Base-by-base conservation (phyloP, 53 echinoderm and acorn worm species). In the Mesocentrotus franciscanus region DNA sequence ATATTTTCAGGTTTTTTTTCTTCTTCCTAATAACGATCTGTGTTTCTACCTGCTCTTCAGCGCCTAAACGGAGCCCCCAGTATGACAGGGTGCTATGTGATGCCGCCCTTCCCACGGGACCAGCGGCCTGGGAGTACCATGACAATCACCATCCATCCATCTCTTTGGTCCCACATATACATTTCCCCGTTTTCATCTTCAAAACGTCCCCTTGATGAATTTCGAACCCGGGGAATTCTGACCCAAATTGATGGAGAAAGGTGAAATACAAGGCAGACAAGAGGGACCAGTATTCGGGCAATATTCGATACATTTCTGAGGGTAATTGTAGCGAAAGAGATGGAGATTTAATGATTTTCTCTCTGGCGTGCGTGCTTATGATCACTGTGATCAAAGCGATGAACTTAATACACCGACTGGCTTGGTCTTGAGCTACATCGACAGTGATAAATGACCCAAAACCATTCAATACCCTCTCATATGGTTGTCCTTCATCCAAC, bases 81-180 rank as follows among this genome's bases (percentile, higher is more conserved):
- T 68, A 49, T 93, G 93, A 93, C 93, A 75, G 57, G 93, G 93
- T 75, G 93, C 93, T 56, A 93, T 57, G 93, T 93, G 93, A 93
- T 56, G 72, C 42, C 93, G 72, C 58, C 30, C 24, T 75, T 78
- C 93, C 93, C 93, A n/a, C 27, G 93, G 14, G 76, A 93, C 58
- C 76, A 17, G 27, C 55, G 93, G 93, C 92, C 66, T 33, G 34
- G 62, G 30, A 92, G 90, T 90, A 62, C 34, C 92, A 30, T 60
- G 90, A 29, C 58, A 30, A 60, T 90, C 58, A 60, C 90, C 90
- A 90, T 58, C 90, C 90, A 90, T 90, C 60, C 90, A 60, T 60
- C 14, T 39, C 59, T 14, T 14, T 18, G 9, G 49, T 85, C 85
- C 42, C 85, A 26, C 85, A 27, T 60, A 90, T 60, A 58, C 30